These are phyloP conservation scores for Amphimallon solstitiale DNA, from an alignment of 2,888 invertebrate species.

Conservation along the genomic window DNA sequence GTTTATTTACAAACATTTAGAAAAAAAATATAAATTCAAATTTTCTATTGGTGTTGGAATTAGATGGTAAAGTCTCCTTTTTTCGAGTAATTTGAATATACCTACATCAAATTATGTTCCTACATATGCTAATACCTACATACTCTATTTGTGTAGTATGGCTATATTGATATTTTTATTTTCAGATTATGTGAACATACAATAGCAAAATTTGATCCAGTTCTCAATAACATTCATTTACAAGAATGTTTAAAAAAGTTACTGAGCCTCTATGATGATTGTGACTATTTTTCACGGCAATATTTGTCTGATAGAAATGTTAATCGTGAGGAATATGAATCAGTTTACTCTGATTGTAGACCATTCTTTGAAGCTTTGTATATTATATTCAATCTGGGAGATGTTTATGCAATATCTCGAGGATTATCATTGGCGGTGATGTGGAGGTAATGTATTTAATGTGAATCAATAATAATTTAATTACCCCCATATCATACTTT, in stretches of 20 bases:
- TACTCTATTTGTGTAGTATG: too few species aligned
- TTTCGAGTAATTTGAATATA: too few species aligned
- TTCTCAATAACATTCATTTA: conserved; percentile 75
- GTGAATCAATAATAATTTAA: not conserved
- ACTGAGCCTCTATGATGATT: conserved; percentile 68
- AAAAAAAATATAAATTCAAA: too few species aligned
- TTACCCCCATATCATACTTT: too few species aligned
- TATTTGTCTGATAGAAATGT: not conserved
- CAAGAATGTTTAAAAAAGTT: conserved; percentile 78
- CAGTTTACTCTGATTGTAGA: conserved; percentile 57
- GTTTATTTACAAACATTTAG: too few species aligned
- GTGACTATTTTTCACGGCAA: conserved; percentile 49
- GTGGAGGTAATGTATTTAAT: conserved; percentile 61
- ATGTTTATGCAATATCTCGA: conserved; percentile 67
- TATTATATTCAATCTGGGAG: conserved; percentile 73
- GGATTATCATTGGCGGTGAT: conserved; percentile 63
- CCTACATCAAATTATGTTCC: too few species aligned
- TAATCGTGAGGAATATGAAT: conserved; percentile 43
- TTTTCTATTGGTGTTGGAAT: not conserved
- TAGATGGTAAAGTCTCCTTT: too few species aligned
- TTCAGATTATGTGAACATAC: conserved; percentile 65
- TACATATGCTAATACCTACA: too few species aligned
- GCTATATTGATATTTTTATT: conserved; percentile 33
- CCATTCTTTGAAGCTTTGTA: conserved; percentile 75
- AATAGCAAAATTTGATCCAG: conserved; percentile 71